Conservation (phyloP, 2,113 vertebrate genomes). For the Gnathonemus longibarbis region DNA sequence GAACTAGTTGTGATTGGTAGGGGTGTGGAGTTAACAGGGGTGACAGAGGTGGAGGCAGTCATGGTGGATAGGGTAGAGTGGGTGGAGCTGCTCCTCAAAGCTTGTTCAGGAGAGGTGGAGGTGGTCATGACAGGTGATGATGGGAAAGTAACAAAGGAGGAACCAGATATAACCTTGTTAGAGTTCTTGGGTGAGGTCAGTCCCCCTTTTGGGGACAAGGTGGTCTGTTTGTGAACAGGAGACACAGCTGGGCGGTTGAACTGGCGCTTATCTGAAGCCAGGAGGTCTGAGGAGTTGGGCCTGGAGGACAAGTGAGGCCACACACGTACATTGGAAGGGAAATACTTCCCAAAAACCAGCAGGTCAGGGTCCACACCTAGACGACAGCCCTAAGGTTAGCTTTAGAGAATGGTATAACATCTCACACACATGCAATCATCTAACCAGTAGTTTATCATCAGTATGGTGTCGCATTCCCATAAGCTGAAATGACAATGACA, state of each 20-base stretch:
- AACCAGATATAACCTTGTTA: background rate
- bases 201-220: constrained; percentile 11
- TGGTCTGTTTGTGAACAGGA: constrained; percentile 34
- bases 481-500: background rate
- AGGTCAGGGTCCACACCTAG: constrained; percentile 86
- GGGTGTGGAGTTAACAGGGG: background rate
- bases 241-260: constrained; percentile 46
- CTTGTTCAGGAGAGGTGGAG: background rate
- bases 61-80: background rate
- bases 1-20: constrained; percentile 8
- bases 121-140: background rate
- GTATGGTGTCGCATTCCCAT: background rate
- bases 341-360: constrained; percentile 78
- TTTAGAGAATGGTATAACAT: background rate
- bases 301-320: constrained; percentile 49
- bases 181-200: background rate
- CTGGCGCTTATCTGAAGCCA: constrained; percentile 59
- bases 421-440: background rate
- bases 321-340: constrained; percentile 54
- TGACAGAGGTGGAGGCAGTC: background rate
- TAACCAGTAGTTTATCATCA: background rate
- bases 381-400: constrained; percentile 18
- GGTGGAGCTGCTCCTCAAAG: background rate
- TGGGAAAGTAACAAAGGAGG: background rate
- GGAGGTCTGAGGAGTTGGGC: constrained; percentile 56